phyloP scores from a whole-genome alignment of 2,113 vertebrate genomes.

The Corythornis cristatus region DNA sequence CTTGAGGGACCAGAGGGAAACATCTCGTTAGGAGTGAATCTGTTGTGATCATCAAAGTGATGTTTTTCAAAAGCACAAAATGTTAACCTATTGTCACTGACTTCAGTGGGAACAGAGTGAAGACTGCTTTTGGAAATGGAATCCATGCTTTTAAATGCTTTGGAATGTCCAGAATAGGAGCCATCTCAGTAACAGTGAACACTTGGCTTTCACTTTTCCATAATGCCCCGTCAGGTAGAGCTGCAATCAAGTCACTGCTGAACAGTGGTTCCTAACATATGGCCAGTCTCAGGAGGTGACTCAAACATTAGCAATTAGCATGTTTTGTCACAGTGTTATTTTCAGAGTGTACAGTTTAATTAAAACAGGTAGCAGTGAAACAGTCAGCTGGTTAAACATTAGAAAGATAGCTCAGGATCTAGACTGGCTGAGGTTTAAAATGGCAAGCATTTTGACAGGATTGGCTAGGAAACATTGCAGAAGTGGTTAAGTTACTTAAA shows the following conservation, averaged over 20 bases:
- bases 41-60: not conserved
- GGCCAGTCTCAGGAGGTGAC: constrained; percentile 51
- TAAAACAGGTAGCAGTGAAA: constrained; percentile 56
- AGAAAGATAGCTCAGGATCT: constrained; percentile 30
- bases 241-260: not conserved
- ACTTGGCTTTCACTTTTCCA: constrained; percentile 19
- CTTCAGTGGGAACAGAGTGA: not conserved
- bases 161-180: not conserved
- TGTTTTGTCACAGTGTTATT: constrained; percentile 64
- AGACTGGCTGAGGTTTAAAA: not conserved
- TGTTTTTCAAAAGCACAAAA: not conserved
- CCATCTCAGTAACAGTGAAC: not conserved
- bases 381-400: constrained; percentile 49
- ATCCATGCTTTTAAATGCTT: not conserved
- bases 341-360: constrained; percentile 64
- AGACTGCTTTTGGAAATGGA: not conserved
- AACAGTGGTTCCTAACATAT: constrained; percentile 50
- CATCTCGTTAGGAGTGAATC: not conserved
- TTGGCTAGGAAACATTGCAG: constrained; percentile 8
- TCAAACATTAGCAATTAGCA: constrained; percentile 55
- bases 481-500: not conserved
- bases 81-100: not conserved
- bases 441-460: not conserved
- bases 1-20: not conserved
- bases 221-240: not conserved